Evolutionary conservation across 1,140 invertebrate genomes (phyloP).

Genomic region (Caligus rogercresseyi): DNA sequence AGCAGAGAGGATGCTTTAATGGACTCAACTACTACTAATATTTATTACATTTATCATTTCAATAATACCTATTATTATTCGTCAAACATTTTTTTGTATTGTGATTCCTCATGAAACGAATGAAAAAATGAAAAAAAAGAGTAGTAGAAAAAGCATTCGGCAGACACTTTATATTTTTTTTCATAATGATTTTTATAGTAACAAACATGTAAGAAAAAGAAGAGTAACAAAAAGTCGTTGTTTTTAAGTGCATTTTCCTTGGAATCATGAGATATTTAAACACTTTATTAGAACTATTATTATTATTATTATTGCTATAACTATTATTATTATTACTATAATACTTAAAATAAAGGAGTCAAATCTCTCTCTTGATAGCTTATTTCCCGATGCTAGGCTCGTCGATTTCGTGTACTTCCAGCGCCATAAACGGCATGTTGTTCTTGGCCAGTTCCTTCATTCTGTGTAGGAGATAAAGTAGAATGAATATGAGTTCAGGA

Average conservation of each 20-base stretch:
- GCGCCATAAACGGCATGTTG: constrained; percentile 13
- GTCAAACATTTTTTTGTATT: no score
- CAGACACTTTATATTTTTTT: not conserved
- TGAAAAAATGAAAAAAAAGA: not conserved
- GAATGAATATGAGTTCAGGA: not conserved
- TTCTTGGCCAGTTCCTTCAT: constrained; percentile 12
- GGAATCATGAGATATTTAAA: not conserved
- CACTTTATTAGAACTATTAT: not conserved
- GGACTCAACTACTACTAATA: no score
- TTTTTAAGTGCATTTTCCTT: not conserved
- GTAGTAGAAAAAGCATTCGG: not conserved
- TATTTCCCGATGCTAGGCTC: not conserved
- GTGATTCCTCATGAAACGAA: no score
- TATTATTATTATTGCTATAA: not conserved
- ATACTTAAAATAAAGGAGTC: not conserved
- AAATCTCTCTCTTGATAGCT: not conserved
- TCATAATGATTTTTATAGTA: not conserved
- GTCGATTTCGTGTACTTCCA: not conserved
- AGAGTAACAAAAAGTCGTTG: not conserved
- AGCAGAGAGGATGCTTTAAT: no score
- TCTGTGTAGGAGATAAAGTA: no score
- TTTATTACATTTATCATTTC: no score
- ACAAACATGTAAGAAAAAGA: no score
- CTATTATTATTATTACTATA: not conserved
- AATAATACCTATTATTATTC: no score